Percentiles rank a stretch among this genome's conserved stretches.
These are phyloP conservation scores for Calidris pugnax DNA, from an alignment of 2,113 vertebrate genomes.

Conservation along the genomic window DNA sequence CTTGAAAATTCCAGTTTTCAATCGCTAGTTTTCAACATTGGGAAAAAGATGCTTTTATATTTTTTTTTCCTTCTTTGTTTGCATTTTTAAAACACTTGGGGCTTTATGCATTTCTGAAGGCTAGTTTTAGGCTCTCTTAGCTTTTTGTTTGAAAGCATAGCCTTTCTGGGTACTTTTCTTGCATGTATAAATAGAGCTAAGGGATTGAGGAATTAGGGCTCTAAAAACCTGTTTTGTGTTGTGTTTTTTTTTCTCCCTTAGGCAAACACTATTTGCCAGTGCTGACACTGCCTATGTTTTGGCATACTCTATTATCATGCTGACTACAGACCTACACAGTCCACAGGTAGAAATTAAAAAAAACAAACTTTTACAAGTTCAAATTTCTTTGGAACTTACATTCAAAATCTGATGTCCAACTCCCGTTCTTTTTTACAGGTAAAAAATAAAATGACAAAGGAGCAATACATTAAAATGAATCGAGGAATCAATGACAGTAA, in stretches of 20 bases:
- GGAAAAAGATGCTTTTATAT: neutral
- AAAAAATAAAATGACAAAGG: slow-evolving; percentile 99
- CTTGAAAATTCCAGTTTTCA: neutral
- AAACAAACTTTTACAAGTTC: neutral
- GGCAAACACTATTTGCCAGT: slow-evolving; percentile 94
- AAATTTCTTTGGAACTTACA: neutral
- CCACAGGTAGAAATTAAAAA: slow-evolving; percentile 83
- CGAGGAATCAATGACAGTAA: slow-evolving; percentile 97
- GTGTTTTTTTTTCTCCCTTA: slow-evolving; percentile 55
- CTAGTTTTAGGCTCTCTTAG: neutral
- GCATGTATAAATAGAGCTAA: neutral
- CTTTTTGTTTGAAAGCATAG: neutral
- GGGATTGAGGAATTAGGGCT: neutral
- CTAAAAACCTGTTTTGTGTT: neutral
- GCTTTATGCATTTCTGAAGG: neutral
- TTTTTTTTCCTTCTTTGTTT: neutral
- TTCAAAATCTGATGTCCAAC: neutral
- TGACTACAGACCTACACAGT: slow-evolving; percentile 97
- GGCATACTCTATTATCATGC: slow-evolving; percentile 97
- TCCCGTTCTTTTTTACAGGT: slow-evolving; percentile 77
- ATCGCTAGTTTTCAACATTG: neutral
- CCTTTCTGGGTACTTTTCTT: neutral
- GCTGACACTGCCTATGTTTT: slow-evolving; percentile 99
- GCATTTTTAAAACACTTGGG: neutral
- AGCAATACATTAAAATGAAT: slow-evolving; percentile 99